phyloP scores from a whole-genome alignment of 2,113 vertebrate species.

The Barnardius zonarius region DNA sequence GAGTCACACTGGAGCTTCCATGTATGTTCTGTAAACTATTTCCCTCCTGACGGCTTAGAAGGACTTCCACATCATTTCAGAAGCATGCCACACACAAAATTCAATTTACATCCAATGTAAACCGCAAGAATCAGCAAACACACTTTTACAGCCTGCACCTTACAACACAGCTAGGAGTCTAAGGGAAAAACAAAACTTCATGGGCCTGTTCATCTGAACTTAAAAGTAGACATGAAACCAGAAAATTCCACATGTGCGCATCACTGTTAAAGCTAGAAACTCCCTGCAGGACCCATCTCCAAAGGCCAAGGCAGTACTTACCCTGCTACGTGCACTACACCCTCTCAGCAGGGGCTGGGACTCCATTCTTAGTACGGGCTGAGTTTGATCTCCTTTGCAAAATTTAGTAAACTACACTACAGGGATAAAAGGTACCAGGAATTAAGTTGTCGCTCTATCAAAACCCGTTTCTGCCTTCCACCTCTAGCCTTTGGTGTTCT shows the following conservation, averaged over 20 bases:
- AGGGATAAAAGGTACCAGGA: not conserved
- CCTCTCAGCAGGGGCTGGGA: constrained; percentile 22
- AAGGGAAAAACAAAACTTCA: not conserved
- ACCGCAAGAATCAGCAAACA: not conserved
- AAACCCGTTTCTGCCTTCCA: not conserved
- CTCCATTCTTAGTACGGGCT: constrained; percentile 18
- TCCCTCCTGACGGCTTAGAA: not conserved
- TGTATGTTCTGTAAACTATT: not conserved
- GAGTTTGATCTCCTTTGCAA: not conserved
- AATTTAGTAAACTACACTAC: not conserved
- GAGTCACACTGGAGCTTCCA: not conserved
- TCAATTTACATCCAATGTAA: not conserved
- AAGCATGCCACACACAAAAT: not conserved
- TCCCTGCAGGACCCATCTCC: not conserved
- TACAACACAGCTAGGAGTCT: no score
- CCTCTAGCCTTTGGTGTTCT: not conserved
- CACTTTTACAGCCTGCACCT: not conserved
- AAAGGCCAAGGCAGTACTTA: not conserved
- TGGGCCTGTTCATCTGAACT: not conserved
- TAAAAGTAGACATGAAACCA: not conserved
- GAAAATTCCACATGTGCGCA: not conserved
- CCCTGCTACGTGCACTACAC: not conserved
- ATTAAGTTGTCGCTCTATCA: not conserved
- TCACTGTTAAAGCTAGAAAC: not conserved
- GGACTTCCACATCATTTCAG: not conserved